Percentiles rank a stretch among this genome's conserved stretches.
phyloP scores from a whole-genome alignment of 2,888 invertebrate species.

The Caenorhabditis afra region DNA sequence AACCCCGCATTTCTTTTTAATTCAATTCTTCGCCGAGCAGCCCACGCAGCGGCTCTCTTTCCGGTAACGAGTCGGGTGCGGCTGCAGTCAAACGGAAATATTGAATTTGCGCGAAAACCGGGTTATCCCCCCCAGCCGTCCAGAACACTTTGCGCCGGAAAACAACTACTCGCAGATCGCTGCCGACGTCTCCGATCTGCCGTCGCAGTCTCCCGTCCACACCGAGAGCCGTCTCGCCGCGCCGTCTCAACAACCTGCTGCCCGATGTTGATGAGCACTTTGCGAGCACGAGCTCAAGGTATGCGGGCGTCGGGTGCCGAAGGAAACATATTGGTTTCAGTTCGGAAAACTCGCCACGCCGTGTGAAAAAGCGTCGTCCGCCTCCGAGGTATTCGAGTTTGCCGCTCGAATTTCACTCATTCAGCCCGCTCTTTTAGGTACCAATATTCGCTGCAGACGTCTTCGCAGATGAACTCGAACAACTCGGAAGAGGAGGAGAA shows the following conservation, averaged over 20 bases:
- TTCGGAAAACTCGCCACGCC: constrained; percentile 58
- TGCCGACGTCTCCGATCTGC: constrained; percentile 61
- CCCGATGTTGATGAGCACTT: constrained; percentile 61
- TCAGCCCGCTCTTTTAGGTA: constrained; percentile 32
- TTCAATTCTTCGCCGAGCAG: constrained; percentile 6
- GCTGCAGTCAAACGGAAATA: constrained; percentile 21
- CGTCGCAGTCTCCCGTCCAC: constrained; percentile 66
- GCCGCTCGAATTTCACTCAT: constrained; percentile 1
- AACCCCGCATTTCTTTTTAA: background rate
- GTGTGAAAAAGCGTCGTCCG: constrained; percentile 59
- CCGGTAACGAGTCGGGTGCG: constrained; percentile 17
- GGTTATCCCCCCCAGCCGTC: background rate
- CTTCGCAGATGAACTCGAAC: background rate
- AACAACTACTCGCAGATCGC: constrained; percentile 43
- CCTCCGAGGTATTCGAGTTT: constrained; percentile 43
- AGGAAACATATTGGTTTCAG: constrained; percentile 35
- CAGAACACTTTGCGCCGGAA: background rate
- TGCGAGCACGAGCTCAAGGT: constrained; percentile 54
- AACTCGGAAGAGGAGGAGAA: constrained; percentile 26
- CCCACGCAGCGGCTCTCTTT: background rate
- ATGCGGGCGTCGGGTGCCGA: background rate
- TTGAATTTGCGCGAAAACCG: constrained; percentile 20
- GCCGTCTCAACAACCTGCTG: constrained; percentile 45
- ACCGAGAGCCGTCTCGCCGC: constrained; percentile 56
- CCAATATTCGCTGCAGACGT: constrained; percentile 55